Conservation (phyloP, 2,113 vertebrate genomes). For the Osmerus eperlanus region DNA sequence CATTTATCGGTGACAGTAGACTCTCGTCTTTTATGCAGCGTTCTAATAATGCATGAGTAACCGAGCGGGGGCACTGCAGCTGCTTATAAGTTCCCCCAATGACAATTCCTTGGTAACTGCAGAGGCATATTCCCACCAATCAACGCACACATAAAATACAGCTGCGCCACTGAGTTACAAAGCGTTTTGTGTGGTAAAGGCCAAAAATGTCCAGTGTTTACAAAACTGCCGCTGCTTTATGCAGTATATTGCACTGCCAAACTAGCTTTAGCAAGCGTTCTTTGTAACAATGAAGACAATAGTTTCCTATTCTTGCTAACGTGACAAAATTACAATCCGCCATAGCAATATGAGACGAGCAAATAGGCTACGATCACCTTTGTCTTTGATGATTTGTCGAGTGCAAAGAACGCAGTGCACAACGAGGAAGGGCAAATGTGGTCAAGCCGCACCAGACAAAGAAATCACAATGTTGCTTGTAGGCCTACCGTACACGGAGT, state of each 20-base stretch:
- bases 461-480: conserved; percentile 16
- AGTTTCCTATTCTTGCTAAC: not conserved
- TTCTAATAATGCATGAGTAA: not conserved
- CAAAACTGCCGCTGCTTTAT: not conserved
- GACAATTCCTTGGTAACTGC: conserved; percentile 29
- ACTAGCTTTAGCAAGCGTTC: too few species aligned
- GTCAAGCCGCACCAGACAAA: conserved; percentile 18
- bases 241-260: too few species aligned
- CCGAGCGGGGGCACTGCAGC: conserved; percentile 28
- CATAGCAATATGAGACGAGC: not conserved
- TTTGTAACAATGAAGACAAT: not conserved
- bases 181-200: conserved; percentile 9
- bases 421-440: not conserved
- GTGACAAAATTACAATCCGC: not conserved
- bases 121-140: conserved; percentile 34
- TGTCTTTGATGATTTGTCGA: not conserved
- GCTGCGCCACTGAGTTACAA: conserved; percentile 42
- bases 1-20: not conserved
- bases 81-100: conserved; percentile 18
- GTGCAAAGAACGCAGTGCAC: not conserved
- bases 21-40: not conserved
- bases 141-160: conserved; percentile 28
- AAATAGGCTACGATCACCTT: not conserved
- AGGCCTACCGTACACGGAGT: not conserved
- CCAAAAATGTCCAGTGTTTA: not conserved